A percentile compares a stretch with the other conserved stretches of the same genome.
Conservation (phyloP, 2,113 vertebrate species). For the Mesoclemmys tuberculata region DNA sequence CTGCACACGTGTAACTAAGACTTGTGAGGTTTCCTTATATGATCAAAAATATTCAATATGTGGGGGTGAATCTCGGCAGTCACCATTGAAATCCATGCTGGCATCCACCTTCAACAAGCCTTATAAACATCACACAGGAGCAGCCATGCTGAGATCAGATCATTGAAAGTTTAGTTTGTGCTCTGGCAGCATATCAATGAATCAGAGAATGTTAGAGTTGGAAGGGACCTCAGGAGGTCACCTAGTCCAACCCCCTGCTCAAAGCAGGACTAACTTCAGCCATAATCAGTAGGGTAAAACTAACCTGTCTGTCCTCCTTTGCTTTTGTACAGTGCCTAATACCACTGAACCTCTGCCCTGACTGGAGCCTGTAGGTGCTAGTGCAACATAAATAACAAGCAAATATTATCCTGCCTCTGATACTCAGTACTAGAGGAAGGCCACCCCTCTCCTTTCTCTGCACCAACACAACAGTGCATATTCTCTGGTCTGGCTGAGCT, state of each 20-base stretch:
- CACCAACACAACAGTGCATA: neutral
- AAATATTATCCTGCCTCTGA: neutral
- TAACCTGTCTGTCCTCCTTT: neutral
- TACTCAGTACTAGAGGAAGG: neutral
- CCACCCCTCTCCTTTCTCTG: neutral
- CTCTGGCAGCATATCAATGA: neutral
- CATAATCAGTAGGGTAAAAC: no score
- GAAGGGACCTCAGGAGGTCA: no score
- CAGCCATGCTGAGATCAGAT: neutral
- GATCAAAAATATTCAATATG: neutral
- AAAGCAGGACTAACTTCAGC: no score
- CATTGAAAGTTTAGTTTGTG: neutral
- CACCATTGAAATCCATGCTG: neutral
- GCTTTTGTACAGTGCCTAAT: neutral
- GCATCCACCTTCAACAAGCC: neutral
- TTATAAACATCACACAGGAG: neutral
- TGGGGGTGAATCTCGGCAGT: neutral
- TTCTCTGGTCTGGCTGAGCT: neutral
- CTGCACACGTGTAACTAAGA: neutral
- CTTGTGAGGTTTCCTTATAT: neutral
- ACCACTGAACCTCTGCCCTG: neutral
- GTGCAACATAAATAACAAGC: neutral
- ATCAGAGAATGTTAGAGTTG: no score
- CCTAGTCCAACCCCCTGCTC: no score
- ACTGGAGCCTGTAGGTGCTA: neutral